These are phyloP conservation scores for Porites rus DNA, from an alignment of 92 coral and sea anemone genomes.

Conservation along the genomic window DNA sequence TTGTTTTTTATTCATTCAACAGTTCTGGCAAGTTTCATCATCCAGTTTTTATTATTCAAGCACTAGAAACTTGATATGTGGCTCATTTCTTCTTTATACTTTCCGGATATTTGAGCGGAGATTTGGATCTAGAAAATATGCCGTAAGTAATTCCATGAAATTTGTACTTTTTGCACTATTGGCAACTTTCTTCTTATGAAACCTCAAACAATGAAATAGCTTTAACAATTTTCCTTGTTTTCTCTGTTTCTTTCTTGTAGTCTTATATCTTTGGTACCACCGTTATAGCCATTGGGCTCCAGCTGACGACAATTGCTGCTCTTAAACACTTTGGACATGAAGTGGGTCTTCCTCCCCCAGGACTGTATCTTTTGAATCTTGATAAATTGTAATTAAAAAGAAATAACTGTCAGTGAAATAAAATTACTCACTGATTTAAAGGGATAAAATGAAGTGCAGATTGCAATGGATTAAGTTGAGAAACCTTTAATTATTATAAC, in stretches of 20 bases:
- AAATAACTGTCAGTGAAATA: background rate
- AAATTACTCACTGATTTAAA: too few relatives aligned
- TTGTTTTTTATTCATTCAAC: constrained; percentile 16
- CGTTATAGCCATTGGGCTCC: constrained; percentile 92
- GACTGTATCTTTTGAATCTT: constrained; percentile 74
- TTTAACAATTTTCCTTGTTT: background rate
- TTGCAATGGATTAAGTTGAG: too few relatives aligned
- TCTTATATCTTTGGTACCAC: constrained; percentile 83
- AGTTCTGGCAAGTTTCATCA: constrained; percentile 76
- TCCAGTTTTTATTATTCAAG: constrained; percentile 84
- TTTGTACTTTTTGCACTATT: background rate
- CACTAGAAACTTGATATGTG: constrained; percentile 88
- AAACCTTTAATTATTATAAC: too few relatives aligned
- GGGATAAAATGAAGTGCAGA: too few relatives aligned
- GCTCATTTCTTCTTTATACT: constrained; percentile 87
- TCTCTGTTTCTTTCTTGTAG: constrained; percentile 55
- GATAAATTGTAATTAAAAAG: too few relatives aligned
- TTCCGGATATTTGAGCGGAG: constrained; percentile 92
- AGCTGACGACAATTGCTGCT: constrained; percentile 67
- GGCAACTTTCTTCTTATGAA: too few relatives aligned
- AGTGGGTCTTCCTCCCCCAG: constrained; percentile 83
- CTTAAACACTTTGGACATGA: constrained; percentile 68
- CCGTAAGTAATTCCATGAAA: constrained; percentile 63
- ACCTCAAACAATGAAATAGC: background rate
- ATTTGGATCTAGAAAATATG: constrained; percentile 93